Percentiles rank a stretch among this genome's conserved stretches.
These are phyloP conservation scores for Amphiduros pacificus DNA, from an alignment of 2,888 invertebrate species.

Conservation along the genomic window DNA sequence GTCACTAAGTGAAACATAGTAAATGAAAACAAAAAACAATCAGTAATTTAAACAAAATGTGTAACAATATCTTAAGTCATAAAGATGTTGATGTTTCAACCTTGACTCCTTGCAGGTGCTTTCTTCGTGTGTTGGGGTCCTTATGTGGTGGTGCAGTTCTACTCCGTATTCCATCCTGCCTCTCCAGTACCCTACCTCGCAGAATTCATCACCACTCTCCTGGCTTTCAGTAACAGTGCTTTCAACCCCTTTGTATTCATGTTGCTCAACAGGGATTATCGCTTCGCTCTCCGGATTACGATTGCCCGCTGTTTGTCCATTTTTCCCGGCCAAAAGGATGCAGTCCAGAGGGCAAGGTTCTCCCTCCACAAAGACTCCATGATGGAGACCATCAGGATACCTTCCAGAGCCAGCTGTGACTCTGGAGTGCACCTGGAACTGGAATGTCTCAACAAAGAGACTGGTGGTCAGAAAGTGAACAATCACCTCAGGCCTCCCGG, in stretches of 20 bases:
- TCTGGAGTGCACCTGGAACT: conserved; percentile 8
- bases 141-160: conserved; percentile 33
- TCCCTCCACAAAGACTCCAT: conserved; percentile 3
- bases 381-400: conserved; percentile 6
- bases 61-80: too few species aligned
- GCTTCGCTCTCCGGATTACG: conserved; percentile 8
- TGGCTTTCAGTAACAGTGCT: conserved; percentile 41
- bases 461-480: too few species aligned
- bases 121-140: conserved; percentile 38
- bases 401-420: conserved; percentile 2
- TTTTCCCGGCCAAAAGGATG: conserved; percentile 6
- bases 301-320: conserved; percentile 4
- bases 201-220: conserved; percentile 39
- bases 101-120: conserved; percentile 24
- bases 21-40: too few species aligned
- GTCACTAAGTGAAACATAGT: too few species aligned
- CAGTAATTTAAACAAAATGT: too few species aligned
- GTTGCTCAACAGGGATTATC: conserved; percentile 36
- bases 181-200: conserved; percentile 37
- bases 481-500: too few species aligned
- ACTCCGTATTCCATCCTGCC: conserved; percentile 28
- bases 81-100: too few species aligned
- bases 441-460: too few species aligned
- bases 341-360: conserved; percentile 6
- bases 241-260: conserved; percentile 43